Evolutionary conservation across 1,140 invertebrate genomes (phyloP).

Genomic region (Andricus grossulariae): DNA sequence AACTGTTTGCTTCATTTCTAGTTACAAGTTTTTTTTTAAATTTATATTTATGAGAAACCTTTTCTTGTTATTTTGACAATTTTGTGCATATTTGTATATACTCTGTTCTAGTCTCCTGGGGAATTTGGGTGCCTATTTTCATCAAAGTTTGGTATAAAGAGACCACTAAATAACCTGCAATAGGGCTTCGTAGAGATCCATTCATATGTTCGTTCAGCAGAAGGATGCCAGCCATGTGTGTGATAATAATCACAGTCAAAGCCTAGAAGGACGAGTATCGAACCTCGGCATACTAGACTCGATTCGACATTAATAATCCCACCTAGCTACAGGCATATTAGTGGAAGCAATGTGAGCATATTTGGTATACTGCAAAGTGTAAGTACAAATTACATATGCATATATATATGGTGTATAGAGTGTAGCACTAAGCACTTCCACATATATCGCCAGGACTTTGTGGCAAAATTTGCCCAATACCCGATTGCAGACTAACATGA

Average conservation of each 20-base stretch:
- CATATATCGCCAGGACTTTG: no score
- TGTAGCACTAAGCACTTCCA: no score
- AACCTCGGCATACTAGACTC: not conserved
- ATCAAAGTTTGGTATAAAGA: conserved; percentile 12
- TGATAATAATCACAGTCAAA: conserved; percentile 23
- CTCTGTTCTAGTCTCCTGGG: not conserved
- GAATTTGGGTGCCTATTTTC: not conserved
- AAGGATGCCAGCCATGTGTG: not conserved
- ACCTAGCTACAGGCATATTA: conserved; percentile 37
- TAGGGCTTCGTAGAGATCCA: not conserved
- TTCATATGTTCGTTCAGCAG: not conserved
- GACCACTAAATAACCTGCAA: not conserved
- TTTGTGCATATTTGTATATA: not conserved
- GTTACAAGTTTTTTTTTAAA: no score
- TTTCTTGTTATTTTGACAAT: no score
- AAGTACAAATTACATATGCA: no score
- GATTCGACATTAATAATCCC: conserved; percentile 43
- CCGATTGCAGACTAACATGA: no score
- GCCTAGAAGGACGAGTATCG: conserved; percentile 19
- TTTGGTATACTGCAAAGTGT: not conserved
- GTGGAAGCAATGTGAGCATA: conserved; percentile 17
- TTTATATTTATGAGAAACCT: no score
- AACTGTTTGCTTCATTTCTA: no score
- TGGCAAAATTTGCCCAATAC: no score
- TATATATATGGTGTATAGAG: no score